Evolutionary conservation across 64 coral and sea anemone species (phyloP), one percentile per base, ranked within the genome.

Genomic region (Montipora sp.): DNA sequence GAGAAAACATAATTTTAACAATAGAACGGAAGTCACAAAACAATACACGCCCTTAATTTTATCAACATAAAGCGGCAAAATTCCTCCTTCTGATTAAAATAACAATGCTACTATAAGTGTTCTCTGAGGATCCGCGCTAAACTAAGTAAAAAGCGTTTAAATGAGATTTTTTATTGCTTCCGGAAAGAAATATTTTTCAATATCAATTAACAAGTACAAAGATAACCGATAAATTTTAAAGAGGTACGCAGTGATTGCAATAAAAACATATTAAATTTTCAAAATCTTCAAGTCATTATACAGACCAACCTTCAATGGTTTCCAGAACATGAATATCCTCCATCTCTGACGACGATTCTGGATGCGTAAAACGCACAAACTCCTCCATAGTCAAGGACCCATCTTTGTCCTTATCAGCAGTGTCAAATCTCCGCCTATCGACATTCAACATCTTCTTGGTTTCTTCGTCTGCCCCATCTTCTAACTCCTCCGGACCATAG

Each of bases 331-430:
- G 89, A 53, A 99, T 79, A 20, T 96, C 98, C 55, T 84, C 73
- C 98, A 99, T 99, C 60, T 96, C 98, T 53, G 94, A 55, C 5
- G 95, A 96, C n/a, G 94, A 96, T 43, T 99, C 98, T 2, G 98
- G 98, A 59, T 99, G 98, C 63, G 96, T 43, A 63, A 99, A 99
- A 60, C 68, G 75, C 13, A 75, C 92, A 88, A 90, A 96, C 51
- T 99, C 98, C 45, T 83, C 73, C 12, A 77, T 69, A 44, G 77
- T 59, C 11, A 99, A n/a, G 47, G 84, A 84, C 0, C 94, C 94
- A 83, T 99, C 85, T 87, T 99, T 99, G n/a, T 99, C 77, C 50
- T 90, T 94, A 57, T 99, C 98, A 8, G 98, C 98, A 23, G 74
- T 77, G 70, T 99, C 94, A 84, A 96, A 99, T 45, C 95, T 87